phyloP scores from a whole-genome alignment of 2,888 invertebrate genomes.

The Anodontia alba region DNA sequence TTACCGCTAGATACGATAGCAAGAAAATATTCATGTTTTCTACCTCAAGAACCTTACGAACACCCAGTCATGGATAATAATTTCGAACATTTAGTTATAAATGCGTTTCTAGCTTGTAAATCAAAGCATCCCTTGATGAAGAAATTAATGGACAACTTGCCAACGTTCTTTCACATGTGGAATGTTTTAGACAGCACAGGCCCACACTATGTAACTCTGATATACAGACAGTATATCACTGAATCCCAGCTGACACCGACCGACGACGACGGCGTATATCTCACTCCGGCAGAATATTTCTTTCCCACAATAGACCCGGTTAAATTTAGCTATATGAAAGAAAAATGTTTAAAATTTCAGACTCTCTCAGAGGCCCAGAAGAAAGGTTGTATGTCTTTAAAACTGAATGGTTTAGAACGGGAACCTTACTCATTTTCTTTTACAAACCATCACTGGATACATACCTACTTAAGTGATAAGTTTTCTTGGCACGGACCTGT shows the following conservation, averaged over 20 bases:
- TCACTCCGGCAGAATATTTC: constrained; percentile 67
- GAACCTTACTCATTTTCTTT: constrained; percentile 59
- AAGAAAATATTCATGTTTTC: constrained; percentile 72
- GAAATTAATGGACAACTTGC: constrained; percentile 72
- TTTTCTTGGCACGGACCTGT: constrained; percentile 27
- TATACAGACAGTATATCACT: constrained; percentile 65
- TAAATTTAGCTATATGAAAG: constrained; percentile 59
- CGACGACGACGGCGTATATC: constrained; percentile 53
- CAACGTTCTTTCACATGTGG: constrained; percentile 76
- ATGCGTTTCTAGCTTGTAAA: constrained; percentile 77
- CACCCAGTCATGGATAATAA: constrained; percentile 77
- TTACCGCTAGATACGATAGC: constrained; percentile 70
- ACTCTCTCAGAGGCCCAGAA: constrained; percentile 47
- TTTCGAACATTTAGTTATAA: constrained; percentile 76
- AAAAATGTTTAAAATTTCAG: constrained; percentile 49
- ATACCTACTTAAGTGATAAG: constrained; percentile 53
- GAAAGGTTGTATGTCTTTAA: constrained; percentile 55
- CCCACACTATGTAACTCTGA: constrained; percentile 75
- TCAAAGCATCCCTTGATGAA: constrained; percentile 78
- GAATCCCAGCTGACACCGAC: constrained; percentile 28
- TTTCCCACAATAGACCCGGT: constrained; percentile 65
- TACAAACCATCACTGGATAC: constrained; percentile 66
- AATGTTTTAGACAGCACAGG: constrained; percentile 79
- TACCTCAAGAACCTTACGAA: constrained; percentile 79
- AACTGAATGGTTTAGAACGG: constrained; percentile 46